Conservation (phyloP, 1,140 invertebrate genomes). For the Drosophila elegans region DNA sequence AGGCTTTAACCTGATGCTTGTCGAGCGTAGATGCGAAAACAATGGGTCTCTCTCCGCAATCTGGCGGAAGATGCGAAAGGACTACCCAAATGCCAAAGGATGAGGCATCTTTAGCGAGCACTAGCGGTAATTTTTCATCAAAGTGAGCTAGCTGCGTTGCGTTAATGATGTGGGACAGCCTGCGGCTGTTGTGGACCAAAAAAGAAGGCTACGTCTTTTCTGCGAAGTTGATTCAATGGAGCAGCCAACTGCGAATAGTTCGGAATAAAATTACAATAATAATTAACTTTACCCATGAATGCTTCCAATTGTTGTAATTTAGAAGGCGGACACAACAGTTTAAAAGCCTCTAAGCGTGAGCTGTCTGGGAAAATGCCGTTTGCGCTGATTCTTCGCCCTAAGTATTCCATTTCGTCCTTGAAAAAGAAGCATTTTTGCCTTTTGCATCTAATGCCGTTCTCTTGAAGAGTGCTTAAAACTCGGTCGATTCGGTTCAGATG, state of each 20-base stretch:
- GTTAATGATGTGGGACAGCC: too few species aligned
- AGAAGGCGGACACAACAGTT: neutral
- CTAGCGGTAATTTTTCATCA: neutral
- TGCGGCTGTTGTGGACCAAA: too few species aligned
- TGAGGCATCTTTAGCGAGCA: neutral
- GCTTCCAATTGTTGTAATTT: neutral
- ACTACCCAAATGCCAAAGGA: conserved; percentile 2
- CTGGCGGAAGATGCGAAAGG: neutral
- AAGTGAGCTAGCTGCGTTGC: too few species aligned
- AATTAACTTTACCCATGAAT: too few species aligned
- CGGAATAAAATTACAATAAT: neutral
- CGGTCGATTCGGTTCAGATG: too few species aligned
- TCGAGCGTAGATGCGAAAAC: conserved; percentile 4
- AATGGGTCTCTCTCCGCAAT: conserved; percentile 2
- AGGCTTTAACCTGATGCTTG: neutral
- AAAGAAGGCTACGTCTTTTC: neutral
- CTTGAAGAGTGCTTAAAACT: neutral
- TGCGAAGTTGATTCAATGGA: neutral
- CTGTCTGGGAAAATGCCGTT: neutral
- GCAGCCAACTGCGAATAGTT: neutral
- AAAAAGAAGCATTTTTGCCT: too few species aligned
- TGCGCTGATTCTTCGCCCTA: neutral
- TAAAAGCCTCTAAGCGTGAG: neutral
- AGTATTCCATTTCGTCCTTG: too few species aligned
- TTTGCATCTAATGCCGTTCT: too few species aligned